Evolutionary conservation across 2,113 vertebrate species (phyloP).

Genomic region (Lasiurus borealis): DNA sequence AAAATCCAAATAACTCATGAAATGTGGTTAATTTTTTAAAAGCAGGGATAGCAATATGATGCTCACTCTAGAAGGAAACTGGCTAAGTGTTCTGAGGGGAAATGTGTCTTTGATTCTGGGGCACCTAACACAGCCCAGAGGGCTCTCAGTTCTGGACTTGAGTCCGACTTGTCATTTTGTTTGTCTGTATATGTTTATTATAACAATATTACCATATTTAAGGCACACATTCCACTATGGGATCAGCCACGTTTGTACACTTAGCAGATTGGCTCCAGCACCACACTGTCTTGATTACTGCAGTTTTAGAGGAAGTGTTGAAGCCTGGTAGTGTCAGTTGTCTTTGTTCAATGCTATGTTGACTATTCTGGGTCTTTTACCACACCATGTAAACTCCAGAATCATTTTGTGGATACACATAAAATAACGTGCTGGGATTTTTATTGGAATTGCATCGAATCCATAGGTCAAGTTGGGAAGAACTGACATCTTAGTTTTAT

Average conservation of each 20-base stretch:
- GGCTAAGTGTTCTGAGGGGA: neutral
- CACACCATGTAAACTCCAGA: neutral
- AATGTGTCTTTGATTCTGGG: neutral
- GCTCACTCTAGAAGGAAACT: neutral
- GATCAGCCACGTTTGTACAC: neutral
- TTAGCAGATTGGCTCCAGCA: neutral
- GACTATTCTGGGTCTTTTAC: neutral
- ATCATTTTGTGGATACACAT: neutral
- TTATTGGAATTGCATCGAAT: neutral
- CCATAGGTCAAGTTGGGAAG: neutral
- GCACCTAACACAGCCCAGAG: neutral
- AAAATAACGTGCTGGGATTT: neutral
- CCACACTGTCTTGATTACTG: neutral
- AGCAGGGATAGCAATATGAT: neutral
- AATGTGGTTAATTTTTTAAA: neutral
- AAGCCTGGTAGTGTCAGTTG: neutral
- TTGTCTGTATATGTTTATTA: neutral
- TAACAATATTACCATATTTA: constrained; percentile 4
- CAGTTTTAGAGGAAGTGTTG: neutral
- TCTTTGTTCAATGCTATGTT: neutral
- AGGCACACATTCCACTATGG: neutral
- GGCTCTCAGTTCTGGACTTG: neutral
- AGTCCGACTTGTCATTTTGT: neutral
- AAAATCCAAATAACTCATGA: neutral
- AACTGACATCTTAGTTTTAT: neutral